Evolutionary conservation across 2,113 vertebrate species (phyloP), one percentile per base, ranked within the genome.

Genomic region (Alethe castanea): DNA sequence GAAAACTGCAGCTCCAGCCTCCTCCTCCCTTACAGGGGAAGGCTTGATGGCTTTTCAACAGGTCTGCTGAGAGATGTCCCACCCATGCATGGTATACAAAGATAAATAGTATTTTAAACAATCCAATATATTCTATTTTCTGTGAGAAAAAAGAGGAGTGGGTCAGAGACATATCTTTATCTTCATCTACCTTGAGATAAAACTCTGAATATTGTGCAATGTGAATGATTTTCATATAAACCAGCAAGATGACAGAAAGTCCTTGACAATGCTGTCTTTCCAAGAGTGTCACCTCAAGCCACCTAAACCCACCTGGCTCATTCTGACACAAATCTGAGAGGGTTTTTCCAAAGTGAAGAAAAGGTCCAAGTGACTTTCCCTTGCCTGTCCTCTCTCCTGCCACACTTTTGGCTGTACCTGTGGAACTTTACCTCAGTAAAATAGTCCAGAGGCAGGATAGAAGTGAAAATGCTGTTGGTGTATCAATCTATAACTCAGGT

Each of bases 161-260:
- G 8, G 4, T 45, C 2, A 6, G 36, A 86, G 19, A 35, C 3
- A 1, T 1, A 4, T 6, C 11, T 69, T 71, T 47, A 28, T 20
- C 47, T 81, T 71, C 24, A 8, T 7, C 48, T 31, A 5, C 45
- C 4, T 59, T 45, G 18, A 84, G 31, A 36, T 15, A 62, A 65
- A 87, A 40, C 14, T 52, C 40, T 26, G 36, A 47, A 26, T 47
- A 22, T 1, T 40, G 19, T 2, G 0, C 22, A 12, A 15, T 1
- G 3, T 8, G 11, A 7, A 22, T 12, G 8, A 6, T 26, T 67
- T 69, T 45, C 69, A 29, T 2, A 19, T 6, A 45, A 50, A 48
- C 14, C 44, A 64, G 29, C 5, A 35, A 64, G 25, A 8, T 9
- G n/a, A 36, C 26, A 71, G 16, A 53, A 36, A 82, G 28, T 67